Evolutionary conservation across 1,140 invertebrate species (phyloP).

Genomic region (Caenorhabditis latens): DNA sequence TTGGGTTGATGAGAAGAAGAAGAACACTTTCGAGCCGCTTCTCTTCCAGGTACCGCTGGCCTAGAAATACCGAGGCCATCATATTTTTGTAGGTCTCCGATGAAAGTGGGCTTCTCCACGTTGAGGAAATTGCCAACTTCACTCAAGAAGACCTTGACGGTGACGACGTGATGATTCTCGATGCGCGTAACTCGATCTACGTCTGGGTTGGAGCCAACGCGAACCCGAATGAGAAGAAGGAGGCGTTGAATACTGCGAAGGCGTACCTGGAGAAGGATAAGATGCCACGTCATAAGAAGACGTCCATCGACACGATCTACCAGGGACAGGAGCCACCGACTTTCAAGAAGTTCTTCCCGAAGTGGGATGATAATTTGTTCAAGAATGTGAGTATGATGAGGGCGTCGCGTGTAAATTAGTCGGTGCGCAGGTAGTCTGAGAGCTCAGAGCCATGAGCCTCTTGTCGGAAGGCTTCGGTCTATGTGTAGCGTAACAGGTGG

Average conservation of each 20-base stretch:
- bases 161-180: slow-evolving; percentile 90
- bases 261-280: slow-evolving; percentile 71
- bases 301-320: slow-evolving; percentile 67
- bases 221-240: slow-evolving; percentile 82
- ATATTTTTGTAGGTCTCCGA: slow-evolving; percentile 79
- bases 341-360: slow-evolving; percentile 77
- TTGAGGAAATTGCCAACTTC: slow-evolving; percentile 84
- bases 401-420: no score
- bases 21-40: slow-evolving; percentile 78
- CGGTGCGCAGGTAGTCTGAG: no score
- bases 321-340: slow-evolving; percentile 74
- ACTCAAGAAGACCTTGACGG: slow-evolving; percentile 83
- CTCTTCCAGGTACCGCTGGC: slow-evolving; percentile 82
- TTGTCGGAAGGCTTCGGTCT: no score
- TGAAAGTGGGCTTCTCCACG: slow-evolving; percentile 77
- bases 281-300: slow-evolving; percentile 73
- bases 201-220: slow-evolving; percentile 86
- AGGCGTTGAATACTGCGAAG: slow-evolving; percentile 81
- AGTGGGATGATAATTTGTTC: slow-evolving; percentile 76
- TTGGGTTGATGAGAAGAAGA: slow-evolving; percentile 71
- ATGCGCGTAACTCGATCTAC: slow-evolving; percentile 85
- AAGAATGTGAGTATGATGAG: slow-evolving; percentile 67
- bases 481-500: no score
- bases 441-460: no score
- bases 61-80: neutral